Conservation (phyloP, 2,888 invertebrate genomes). For the Mantis religiosa region DNA sequence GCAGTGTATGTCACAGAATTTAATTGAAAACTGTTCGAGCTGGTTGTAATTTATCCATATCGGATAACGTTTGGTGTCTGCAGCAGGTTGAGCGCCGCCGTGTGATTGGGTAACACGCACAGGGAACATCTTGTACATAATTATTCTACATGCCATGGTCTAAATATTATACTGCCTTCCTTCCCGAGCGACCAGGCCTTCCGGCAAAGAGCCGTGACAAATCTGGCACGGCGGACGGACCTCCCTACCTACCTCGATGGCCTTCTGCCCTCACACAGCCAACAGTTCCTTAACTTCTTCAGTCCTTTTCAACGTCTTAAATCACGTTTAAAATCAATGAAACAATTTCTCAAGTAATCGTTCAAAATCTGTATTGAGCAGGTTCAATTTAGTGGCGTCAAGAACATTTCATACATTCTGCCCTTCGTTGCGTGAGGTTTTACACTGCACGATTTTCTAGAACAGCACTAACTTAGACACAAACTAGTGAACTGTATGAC, state of each 20-base stretch:
- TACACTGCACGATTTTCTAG: too few relatives aligned
- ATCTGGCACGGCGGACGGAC: constrained; percentile 1
- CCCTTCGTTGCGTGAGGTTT: too few relatives aligned
- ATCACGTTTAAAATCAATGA: neutral
- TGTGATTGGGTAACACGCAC: neutral
- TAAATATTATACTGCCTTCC: neutral
- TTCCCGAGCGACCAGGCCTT: neutral
- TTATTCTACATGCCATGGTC: neutral
- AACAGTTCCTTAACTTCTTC: neutral
- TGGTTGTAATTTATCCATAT: neutral
- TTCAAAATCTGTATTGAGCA: too few relatives aligned
- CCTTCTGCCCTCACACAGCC: neutral
- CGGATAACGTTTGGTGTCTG: neutral
- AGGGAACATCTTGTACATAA: neutral
- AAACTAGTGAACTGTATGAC: too few relatives aligned
- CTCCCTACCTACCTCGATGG: neutral
- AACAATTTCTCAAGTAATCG: neutral
- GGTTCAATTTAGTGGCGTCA: too few relatives aligned
- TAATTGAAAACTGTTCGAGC: too few relatives aligned
- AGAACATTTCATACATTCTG: too few relatives aligned
- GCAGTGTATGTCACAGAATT: too few relatives aligned
- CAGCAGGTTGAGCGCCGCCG: neutral
- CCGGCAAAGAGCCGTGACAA: constrained; percentile 7
- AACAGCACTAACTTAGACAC: too few relatives aligned
- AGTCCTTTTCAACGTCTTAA: neutral